Base-by-base conservation (phyloP, 2,113 vertebrate species). In the Equus quagga region DNA sequence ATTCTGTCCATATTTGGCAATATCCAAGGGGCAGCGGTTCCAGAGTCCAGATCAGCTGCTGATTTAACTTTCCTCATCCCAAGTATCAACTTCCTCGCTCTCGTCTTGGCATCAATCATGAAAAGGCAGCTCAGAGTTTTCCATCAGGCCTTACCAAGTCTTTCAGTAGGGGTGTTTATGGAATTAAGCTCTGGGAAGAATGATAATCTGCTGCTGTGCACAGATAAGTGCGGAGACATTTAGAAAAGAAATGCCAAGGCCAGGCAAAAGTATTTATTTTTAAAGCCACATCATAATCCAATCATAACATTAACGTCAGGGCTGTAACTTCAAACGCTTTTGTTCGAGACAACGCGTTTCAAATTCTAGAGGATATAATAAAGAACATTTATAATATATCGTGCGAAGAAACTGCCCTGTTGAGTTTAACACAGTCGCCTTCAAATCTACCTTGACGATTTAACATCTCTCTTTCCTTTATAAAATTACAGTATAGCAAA, bases 141-240 rank as follows among this genome's bases (percentile, higher is more conserved):
- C 82, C 91, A 21, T 0, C 0, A 86, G 58, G 89, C 36, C 94
- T 97, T 19, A 67, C 80, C 84, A 78, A 15, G 49, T 58, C 89
- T 95, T 97, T 97, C 94, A 88, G 75, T 86, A 64, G 92, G 88
- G 87, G 69, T 15, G 6, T 81, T 94, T 6, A 8, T 78, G 90
- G 93, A 95, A 97, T 75, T 87, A 62, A 69, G 21, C 49, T 41
- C 84, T 1, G 73, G 92, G 91, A 92, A 95, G 87, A 81, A 89
- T 3, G 56, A 78, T 67, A 28, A 19, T 90, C 94, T 91, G 41
- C 97, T 98, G 94, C 17, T 86, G 33, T 0, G 7, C 17, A 54
- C 92, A 97, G 96, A 98, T 92, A 98, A 98, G 94, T 97, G 75
- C 93, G 19, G 93, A 95, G 97, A 64, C 85, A 10, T 79, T 92